Percentiles rank a stretch among this genome's conserved stretches.
Conservation (phyloP, 2,888 invertebrate species). For the Drosophila vallismaia region DNA sequence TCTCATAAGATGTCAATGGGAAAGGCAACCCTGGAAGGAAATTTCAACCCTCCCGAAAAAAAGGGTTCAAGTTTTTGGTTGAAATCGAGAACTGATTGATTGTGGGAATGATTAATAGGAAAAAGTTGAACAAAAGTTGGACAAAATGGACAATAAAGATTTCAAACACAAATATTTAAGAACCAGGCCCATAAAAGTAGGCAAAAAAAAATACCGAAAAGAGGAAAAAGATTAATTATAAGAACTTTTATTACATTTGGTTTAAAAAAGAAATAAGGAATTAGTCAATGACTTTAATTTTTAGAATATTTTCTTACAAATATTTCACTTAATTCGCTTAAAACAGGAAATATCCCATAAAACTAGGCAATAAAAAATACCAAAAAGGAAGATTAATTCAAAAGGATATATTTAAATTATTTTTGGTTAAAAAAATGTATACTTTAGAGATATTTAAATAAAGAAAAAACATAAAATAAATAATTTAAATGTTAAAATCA, state of each 20-base stretch:
- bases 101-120: slow-evolving; percentile 9
- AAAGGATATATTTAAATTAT: no score
- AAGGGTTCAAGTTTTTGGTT: background rate
- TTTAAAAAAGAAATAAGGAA: no score
- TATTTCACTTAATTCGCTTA: no score
- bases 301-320: no score
- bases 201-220: background rate
- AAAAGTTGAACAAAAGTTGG: background rate
- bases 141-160: background rate
- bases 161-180: background rate
- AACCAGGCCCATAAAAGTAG: background rate
- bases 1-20: slow-evolving; percentile 52
- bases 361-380: no score
- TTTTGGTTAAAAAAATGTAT: no score
- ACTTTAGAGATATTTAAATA: no score
- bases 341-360: no score
- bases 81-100: slow-evolving; percentile 14
- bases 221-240: slow-evolving; percentile 1
- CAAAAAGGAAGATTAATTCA: no score
- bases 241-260: background rate
- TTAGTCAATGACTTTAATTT: no score
- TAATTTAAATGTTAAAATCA: no score
- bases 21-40: background rate
- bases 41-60: slow-evolving; percentile 2
- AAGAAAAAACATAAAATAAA: no score